Base-by-base conservation (phyloP, 1,140 invertebrate species). In the Teleogryllus occipitalis region DNA sequence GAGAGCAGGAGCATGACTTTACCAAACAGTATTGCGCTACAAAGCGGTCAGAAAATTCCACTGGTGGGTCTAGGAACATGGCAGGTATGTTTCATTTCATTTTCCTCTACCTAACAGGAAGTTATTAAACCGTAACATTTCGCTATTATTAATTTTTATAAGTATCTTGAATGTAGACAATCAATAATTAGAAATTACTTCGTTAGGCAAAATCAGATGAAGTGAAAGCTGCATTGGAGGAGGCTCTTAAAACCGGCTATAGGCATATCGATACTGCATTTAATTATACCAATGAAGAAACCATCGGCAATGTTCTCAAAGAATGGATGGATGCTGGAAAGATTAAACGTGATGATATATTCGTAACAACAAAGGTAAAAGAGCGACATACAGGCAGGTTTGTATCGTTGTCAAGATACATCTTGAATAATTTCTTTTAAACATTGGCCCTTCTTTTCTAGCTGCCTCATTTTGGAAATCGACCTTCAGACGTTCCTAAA, bases 251-350 rank as follows among this genome's bases (percentile, higher is more conserved):
- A 39, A 85, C 81, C 82, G 91, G 93, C 14, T 95, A 94, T 83
- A 88, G 92, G 47, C 94, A 94, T 82, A 94, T 96, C 79, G 94
- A 96, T 84, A 94, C 93, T 18, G 94, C 94, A 48, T 91, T 92
- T 81, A 91, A 92, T 84, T 96, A 96, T 83, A 89, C 91, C 81
- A 97, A 96, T 84, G 95, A 96, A 86, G 89, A 90, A 81, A 90
- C 90, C 10, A 94, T 96, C 83, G 95, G 95, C 21, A 89, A 88
- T 75, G 91, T 92, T 74, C 86, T 96, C 14, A 91, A 93, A 83
- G 88, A 91, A 84, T 95, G 93, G 92, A 87, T 96, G 75, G 86
- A 89, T 80, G 87, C 90, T 74, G 92, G 92, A 39, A 87, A 85
- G 82, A 86, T 94, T 7, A 92, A 90, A 81, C 88, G 95, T 74